Evolutionary conservation across 2,888 invertebrate species (phyloP), one percentile per base, ranked within the genome.

Genomic region (Agrochola macilenta): DNA sequence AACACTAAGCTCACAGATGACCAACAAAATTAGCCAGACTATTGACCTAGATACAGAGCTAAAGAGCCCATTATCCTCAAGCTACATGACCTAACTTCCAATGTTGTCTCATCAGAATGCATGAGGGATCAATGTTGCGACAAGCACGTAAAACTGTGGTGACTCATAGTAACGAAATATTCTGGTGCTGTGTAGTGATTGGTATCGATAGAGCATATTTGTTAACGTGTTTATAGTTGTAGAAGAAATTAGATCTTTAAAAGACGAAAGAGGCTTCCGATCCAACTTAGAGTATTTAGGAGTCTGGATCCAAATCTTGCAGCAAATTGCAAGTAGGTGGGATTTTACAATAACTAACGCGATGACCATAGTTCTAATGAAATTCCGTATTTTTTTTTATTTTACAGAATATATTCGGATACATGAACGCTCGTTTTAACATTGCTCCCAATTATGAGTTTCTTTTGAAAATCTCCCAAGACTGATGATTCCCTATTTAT

Each of bases 91-190:
- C 82, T 64, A 74, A 74, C 49, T 66, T 69, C 49, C 66, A 84
- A 74, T 69, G 74, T 39, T 57, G 35, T 39, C 75, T 72, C 46
- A 81, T 82, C 71, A 73, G 76, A 69, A 86, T 86, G 69, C 86
- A 76, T 61, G 66, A 69, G 43, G 46, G 58, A 63, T 14, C 61
- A 54, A 49, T 57, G 57, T 75, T 83, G 54, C 76, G 73, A 65
- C 63, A 65, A 39, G 81, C 68, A 74, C 46, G 82, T 73, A 63
- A 60, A 73, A 60, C 17, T 57, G 8, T 20, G 39, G 0, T 84
- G 85, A 85, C 35, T 83, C 81, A 83, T 43, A n/a, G 60, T 57
- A 26, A 71, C 58, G 57, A 60, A 84, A 81, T 64, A 39, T 35
- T 58, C 14, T 54, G 58, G 43, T 60, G 58, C 23, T 60, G 64